Evolutionary conservation across 2,113 vertebrate genomes (phyloP).

Genomic region (Tenrec ecaudatus): DNA sequence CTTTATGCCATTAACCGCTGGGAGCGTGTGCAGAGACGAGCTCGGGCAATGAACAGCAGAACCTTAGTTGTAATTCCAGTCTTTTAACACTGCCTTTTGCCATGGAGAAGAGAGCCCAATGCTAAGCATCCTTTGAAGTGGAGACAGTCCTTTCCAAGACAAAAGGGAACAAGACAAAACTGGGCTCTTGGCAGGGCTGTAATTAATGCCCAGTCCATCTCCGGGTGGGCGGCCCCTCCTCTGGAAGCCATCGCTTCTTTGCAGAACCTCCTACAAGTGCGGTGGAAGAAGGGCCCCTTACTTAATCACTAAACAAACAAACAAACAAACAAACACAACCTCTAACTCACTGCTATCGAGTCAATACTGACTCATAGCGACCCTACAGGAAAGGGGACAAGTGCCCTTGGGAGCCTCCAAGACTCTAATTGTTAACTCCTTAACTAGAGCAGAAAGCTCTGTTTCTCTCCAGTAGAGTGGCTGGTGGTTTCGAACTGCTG

Average conservation of each 20-base stretch:
- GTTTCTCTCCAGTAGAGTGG: no score
- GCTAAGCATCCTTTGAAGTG: conserved; percentile 74
- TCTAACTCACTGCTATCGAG: no score
- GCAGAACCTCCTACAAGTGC: neutral
- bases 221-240: neutral
- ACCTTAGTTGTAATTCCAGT: conserved; percentile 31
- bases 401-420: no score
- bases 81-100: conserved; percentile 63
- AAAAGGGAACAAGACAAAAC: conserved; percentile 63
- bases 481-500: no score
- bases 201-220: neutral
- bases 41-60: conserved; percentile 1
- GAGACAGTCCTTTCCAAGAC: conserved; percentile 45
- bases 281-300: fast-evolving
- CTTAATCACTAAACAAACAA: no score
- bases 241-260: fast-evolving
- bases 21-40: neutral
- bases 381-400: no score
- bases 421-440: no score
- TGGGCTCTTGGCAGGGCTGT: neutral
- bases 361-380: no score
- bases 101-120: conserved; percentile 46
- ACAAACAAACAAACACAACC: no score
- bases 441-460: no score
- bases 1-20: neutral